phyloP scores from a whole-genome alignment of 2,888 invertebrate genomes.

The Hipparchia sbordonii region DNA sequence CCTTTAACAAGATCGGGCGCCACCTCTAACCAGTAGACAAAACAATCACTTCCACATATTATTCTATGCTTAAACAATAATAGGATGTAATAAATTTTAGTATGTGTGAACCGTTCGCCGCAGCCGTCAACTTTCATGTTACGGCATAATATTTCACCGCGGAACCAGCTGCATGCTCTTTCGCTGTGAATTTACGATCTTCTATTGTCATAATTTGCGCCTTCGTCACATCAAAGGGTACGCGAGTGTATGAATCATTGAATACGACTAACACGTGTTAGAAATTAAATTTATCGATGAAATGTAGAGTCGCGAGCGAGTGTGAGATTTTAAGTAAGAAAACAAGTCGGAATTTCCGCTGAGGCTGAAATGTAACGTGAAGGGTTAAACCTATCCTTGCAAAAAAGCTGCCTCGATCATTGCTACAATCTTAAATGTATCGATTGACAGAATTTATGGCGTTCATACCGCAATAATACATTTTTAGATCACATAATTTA shows the following conservation, averaged over 20 bases:
- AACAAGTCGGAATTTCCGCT: not conserved
- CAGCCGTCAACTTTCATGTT: constrained; percentile 34
- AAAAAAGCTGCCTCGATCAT: too few species aligned
- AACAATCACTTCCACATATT: not conserved
- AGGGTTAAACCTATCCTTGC: too few species aligned
- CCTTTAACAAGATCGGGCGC: not conserved
- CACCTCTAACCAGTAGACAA: constrained; percentile 7
- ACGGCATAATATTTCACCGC: constrained; percentile 35
- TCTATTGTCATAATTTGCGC: constrained; percentile 35
- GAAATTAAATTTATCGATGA: constrained; percentile 10
- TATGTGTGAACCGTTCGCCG: constrained; percentile 37
- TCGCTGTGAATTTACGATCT: constrained; percentile 35
- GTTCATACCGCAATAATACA: too few species aligned
- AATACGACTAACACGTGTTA: not conserved
- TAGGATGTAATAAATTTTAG: constrained; percentile 37
- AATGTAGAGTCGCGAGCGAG: not conserved
- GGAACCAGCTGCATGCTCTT: constrained; percentile 30
- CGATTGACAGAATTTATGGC: too few species aligned
- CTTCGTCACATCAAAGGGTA: constrained; percentile 30
- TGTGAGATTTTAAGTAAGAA: not conserved
- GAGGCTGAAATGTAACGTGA: not conserved
- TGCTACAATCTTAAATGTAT: too few species aligned
- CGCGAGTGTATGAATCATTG: constrained; percentile 15
- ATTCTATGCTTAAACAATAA: constrained; percentile 4
- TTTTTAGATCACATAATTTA: too few species aligned